Conservation (phyloP, 2,113 vertebrate genomes). For the Zosterops pallidus region DNA sequence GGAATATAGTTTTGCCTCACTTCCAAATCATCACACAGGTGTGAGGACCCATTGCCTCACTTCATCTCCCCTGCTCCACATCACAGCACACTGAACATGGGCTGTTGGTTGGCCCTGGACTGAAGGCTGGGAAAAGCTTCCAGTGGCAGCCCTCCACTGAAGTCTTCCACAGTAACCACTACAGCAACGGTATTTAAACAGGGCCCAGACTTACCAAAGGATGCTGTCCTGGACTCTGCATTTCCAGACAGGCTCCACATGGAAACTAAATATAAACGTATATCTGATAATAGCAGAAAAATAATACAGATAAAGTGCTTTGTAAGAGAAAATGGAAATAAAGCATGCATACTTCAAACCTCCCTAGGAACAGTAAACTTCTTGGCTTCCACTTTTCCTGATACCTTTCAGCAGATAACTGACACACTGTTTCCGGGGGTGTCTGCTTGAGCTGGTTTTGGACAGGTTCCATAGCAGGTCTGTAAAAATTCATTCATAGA, state of each 20-base stretch:
- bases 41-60: neutral
- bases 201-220: neutral
- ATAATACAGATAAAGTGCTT: neutral
- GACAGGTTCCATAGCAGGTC: neutral
- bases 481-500: neutral
- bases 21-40: neutral
- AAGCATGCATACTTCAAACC: neutral
- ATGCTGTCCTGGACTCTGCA: neutral
- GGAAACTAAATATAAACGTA: neutral
- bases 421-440: neutral
- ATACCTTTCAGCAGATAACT: neutral
- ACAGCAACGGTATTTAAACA: neutral
- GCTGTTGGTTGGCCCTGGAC: neutral
- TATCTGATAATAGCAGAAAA: neutral
- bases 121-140: neutral
- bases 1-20: neutral
- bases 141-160: neutral
- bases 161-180: neutral
- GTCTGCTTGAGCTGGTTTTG: neutral
- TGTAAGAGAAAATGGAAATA: neutral
- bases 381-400: neutral
- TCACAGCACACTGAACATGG: neutral
- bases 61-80: neutral
- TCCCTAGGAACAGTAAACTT: neutral
- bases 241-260: neutral